phyloP scores from a whole-genome alignment of 2,113 vertebrate genomes.

The Brachypteracias leptosomus region DNA sequence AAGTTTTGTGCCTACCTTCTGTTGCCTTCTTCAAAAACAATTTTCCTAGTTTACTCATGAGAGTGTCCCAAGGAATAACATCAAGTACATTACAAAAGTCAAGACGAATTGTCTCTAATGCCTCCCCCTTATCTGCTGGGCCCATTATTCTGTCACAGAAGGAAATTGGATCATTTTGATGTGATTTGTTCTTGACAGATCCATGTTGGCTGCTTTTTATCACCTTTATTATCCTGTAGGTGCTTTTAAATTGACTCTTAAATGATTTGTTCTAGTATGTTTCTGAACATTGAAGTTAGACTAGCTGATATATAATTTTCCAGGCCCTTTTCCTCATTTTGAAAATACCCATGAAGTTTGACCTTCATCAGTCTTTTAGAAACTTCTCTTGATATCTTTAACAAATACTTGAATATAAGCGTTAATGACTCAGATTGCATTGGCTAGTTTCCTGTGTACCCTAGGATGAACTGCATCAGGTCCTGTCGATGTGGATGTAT shows the following conservation, averaged over 20 bases:
- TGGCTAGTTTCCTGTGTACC: not conserved
- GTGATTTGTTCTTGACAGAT: slow-evolving; percentile 36
- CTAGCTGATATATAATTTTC: not conserved
- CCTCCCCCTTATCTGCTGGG: not conserved
- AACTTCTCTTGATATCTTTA: not conserved
- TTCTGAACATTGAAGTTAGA: not conserved
- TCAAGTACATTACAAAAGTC: not conserved
- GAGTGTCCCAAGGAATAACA: not conserved
- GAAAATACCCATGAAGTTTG: not conserved
- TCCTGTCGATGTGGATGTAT: not conserved
- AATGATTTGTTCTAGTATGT: not conserved
- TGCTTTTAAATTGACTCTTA: slow-evolving; percentile 18
- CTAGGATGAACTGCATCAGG: not conserved
- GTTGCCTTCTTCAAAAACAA: not conserved
- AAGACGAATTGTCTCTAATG: not conserved
- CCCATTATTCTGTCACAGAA: not conserved
- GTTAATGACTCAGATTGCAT: not conserved
- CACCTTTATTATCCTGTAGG: slow-evolving; percentile 22
- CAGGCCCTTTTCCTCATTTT: not conserved
- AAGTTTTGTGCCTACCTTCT: not conserved
- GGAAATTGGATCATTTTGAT: slow-evolving; percentile 33
- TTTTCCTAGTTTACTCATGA: not conserved
- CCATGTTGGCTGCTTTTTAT: slow-evolving; percentile 36
- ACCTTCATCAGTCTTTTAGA: not conserved
- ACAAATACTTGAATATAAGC: not conserved